These are phyloP conservation scores for Penaeus chinensis DNA, from an alignment of 1,140 invertebrate genomes.

Conservation along the genomic window DNA sequence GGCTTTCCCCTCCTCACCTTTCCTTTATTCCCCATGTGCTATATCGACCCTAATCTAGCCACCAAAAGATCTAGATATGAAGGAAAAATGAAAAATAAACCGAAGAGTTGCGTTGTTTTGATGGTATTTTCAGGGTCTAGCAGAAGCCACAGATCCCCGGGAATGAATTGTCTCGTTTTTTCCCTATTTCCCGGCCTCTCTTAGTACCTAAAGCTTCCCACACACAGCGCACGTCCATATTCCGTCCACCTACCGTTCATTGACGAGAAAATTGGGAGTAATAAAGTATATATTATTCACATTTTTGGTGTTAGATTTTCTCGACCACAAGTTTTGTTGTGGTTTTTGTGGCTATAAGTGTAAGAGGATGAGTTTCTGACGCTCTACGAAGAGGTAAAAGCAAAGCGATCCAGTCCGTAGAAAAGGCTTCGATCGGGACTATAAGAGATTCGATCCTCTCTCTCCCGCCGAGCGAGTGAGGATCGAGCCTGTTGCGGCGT, in stretches of 20 bases:
- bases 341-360: constrained; percentile 59
- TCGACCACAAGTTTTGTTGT: constrained; percentile 60
- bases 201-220: too few species aligned
- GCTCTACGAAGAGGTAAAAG: constrained; percentile 1
- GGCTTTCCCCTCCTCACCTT: too few species aligned
- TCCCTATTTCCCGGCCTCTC: too few species aligned
- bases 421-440: neutral
- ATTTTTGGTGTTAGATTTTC: constrained; percentile 51
- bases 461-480: neutral
- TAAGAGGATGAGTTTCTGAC: constrained; percentile 44
- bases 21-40: too few species aligned
- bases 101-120: too few species aligned
- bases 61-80: neutral
- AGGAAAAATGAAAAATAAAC: neutral
- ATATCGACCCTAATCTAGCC: neutral
- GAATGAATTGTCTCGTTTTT: neutral
- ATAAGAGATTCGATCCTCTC: neutral
- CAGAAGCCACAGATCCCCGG: constrained; percentile 36
- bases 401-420: neutral
- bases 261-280: constrained; percentile 41
- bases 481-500: neutral
- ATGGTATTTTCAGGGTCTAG: neutral
- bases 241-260: constrained; percentile 52
- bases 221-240: neutral
- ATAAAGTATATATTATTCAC: constrained; percentile 53